These are phyloP conservation scores for Crax fasciolata DNA, from an alignment of 2,797 vertebrate genomes.

Conservation along the genomic window DNA sequence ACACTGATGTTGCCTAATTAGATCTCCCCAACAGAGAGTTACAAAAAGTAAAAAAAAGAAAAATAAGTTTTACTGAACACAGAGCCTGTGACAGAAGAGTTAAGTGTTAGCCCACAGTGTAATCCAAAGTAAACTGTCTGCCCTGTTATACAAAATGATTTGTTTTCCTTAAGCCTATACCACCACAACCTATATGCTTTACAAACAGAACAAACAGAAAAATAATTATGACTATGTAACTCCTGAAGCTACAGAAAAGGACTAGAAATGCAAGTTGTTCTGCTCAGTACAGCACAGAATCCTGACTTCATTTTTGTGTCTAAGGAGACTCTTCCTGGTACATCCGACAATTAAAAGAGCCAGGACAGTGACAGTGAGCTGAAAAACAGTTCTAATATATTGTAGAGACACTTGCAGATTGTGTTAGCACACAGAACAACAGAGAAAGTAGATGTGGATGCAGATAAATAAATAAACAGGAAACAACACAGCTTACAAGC, in stretches of 20 bases:
- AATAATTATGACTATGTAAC: not conserved
- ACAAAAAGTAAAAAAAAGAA: not conserved
- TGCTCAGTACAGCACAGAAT: not conserved
- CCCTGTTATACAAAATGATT: not conserved
- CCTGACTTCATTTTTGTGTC: not conserved
- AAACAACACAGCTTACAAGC: not conserved
- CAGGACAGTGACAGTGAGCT: not conserved
- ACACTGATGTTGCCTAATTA: not conserved
- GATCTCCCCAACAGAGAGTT: not conserved
- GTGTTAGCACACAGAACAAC: not conserved
- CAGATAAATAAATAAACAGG: not conserved
- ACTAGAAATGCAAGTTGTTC: not conserved
- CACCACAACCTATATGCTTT: not conserved
- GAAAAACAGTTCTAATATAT: not conserved
- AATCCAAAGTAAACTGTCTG: not conserved
- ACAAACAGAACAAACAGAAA: not conserved
- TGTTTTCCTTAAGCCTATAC: not conserved
- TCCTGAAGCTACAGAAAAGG: not conserved
- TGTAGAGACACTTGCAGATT: not conserved
- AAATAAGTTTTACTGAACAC: not conserved
- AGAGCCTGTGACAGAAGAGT: not conserved
- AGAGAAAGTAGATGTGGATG: not conserved
- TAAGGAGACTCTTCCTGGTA: not conserved
- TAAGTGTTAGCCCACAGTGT: not conserved
- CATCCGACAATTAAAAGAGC: not conserved